Evolutionary conservation across 2,113 vertebrate genomes (phyloP).

Genomic region (Odontesthes bonariensis): DNA sequence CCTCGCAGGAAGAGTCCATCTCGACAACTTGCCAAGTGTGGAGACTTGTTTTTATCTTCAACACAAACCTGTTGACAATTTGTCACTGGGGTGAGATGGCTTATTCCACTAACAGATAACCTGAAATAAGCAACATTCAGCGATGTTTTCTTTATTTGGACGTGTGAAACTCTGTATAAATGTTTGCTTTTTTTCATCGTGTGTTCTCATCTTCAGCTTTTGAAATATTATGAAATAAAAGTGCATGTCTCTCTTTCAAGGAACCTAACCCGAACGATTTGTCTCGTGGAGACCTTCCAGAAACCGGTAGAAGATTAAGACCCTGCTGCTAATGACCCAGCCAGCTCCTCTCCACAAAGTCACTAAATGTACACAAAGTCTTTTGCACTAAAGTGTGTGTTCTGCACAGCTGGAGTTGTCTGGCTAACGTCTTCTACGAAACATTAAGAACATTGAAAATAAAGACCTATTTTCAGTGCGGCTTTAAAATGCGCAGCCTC

Average conservation of each 20-base stretch:
- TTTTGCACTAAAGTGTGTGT: conserved; percentile 29
- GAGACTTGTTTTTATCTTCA: conserved; percentile 33
- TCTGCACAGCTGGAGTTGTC: conserved; percentile 7
- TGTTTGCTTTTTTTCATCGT: background rate
- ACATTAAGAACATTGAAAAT: conserved; percentile 17
- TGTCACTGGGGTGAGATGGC: conserved; percentile 14
- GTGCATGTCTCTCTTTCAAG: conserved; percentile 1
- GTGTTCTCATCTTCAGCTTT: background rate
- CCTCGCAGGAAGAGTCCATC: conserved; percentile 32
- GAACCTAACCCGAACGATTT: conserved; percentile 42
- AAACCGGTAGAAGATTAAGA: conserved; percentile 50
- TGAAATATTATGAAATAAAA: conserved; percentile 5
- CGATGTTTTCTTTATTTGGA: background rate
- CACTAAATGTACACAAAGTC: conserved; percentile 40
- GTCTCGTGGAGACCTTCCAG: conserved; percentile 63
- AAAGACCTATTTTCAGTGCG: conserved; percentile 9
- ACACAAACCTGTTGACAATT: conserved; percentile 18
- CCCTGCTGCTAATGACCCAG: conserved; percentile 45
- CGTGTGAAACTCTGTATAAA: background rate
- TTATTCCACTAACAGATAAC: background rate
- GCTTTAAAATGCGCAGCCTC: background rate
- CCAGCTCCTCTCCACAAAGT: conserved; percentile 42
- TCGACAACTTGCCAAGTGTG: conserved; percentile 18
- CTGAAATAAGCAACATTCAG: background rate
- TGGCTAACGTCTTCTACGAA: conserved; percentile 48